Percentiles rank a stretch among this genome's conserved stretches.
Conservation (phyloP, 2,888 invertebrate species). For the Gibbula magus region DNA sequence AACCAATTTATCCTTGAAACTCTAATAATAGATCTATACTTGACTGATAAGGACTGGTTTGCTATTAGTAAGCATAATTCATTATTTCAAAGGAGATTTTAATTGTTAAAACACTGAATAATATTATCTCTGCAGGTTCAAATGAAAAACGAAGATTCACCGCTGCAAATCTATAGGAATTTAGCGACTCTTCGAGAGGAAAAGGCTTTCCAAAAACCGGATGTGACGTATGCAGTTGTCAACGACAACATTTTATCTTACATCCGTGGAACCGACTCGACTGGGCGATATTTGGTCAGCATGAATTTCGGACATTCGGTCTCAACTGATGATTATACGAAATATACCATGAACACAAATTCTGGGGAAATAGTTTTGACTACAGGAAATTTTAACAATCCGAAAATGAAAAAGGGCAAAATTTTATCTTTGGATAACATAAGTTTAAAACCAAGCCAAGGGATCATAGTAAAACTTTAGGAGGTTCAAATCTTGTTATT, state of each 20-base stretch:
- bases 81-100: no score
- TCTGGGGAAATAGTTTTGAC: constrained; percentile 33
- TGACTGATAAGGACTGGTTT: no score
- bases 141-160: constrained; percentile 18
- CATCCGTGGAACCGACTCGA: constrained; percentile 37
- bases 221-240: constrained; percentile 43
- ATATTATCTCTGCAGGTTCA: constrained; percentile 26
- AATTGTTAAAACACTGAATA: neutral
- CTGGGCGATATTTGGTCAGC: constrained; percentile 44
- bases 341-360: neutral
- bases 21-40: no score
- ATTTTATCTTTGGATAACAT: neutral
- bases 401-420: neutral
- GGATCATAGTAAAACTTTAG: neutral
- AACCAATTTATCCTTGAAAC: no score
- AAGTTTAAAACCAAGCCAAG: neutral
- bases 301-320: constrained; percentile 49
- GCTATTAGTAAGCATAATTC: no score
- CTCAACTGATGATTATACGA: constrained; percentile 43
- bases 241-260: constrained; percentile 56
- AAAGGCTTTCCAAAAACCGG: constrained; percentile 35
- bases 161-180: constrained; percentile 34
- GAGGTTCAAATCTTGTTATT: no score
- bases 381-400: neutral
- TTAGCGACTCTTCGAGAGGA: constrained; percentile 33